These are phyloP conservation scores for Myathropa florea DNA, from an alignment of 2,888 invertebrate species.

Conservation along the genomic window DNA sequence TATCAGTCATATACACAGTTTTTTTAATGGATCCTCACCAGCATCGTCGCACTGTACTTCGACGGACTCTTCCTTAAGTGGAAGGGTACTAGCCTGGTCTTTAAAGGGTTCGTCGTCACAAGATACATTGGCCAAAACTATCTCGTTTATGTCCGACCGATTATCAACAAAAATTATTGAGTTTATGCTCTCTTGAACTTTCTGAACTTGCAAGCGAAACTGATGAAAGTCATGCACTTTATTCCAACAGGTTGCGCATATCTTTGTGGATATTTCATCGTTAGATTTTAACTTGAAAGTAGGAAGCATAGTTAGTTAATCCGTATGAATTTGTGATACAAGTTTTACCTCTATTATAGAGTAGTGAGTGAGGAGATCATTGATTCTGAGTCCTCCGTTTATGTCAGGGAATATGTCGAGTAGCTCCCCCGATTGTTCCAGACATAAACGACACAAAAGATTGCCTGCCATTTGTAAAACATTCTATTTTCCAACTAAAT, in stretches of 20 bases:
- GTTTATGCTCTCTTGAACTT: slow-evolving; percentile 55
- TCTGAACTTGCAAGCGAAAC: slow-evolving; percentile 41
- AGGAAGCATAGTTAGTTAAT: neutral
- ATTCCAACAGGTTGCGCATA: slow-evolving; percentile 51
- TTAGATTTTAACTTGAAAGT: slow-evolving; percentile 24
- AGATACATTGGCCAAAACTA: slow-evolving; percentile 20
- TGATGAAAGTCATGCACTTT: slow-evolving; percentile 47
- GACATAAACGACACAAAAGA: slow-evolving; percentile 50
- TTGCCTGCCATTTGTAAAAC: slow-evolving; percentile 22
- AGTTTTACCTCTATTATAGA: slow-evolving; percentile 44
- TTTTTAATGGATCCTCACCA: neutral
- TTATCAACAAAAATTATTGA: slow-evolving; percentile 47
- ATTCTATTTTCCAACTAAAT: neutral
- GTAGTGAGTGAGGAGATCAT: slow-evolving; percentile 28
- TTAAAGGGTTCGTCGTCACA: slow-evolving; percentile 2
- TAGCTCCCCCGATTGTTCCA: slow-evolving; percentile 33
- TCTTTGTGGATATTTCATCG: slow-evolving; percentile 57
- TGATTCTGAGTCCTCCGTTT: slow-evolving; percentile 14
- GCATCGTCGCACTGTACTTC: neutral
- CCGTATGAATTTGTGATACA: neutral
- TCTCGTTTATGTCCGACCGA: slow-evolving; percentile 43
- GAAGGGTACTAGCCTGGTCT: neutral
- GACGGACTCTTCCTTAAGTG: neutral
- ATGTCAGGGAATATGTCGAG: slow-evolving; percentile 35
- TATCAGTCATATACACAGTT: neutral